phyloP scores from a whole-genome alignment of 2,888 invertebrate species.

The Alviniconcha strummeri region DNA sequence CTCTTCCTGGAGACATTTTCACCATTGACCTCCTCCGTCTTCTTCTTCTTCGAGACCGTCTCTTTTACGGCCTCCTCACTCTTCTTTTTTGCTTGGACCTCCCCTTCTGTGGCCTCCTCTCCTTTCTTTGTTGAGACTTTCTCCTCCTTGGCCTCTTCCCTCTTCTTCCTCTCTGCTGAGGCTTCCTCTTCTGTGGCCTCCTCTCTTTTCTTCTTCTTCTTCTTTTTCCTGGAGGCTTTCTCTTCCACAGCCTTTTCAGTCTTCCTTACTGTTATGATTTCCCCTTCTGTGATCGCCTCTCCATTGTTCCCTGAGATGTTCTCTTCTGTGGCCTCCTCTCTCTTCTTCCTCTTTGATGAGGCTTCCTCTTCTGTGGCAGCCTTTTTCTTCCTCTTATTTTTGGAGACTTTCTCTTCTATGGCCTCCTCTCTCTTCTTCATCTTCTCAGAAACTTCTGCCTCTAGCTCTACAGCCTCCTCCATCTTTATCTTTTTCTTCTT shows the following conservation, averaged over 20 bases:
- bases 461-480: neutral
- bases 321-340: neutral
- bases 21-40: too few relatives aligned
- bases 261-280: neutral
- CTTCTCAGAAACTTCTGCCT: neutral
- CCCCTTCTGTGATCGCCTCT: too few relatives aligned
- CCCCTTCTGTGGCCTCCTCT: neutral
- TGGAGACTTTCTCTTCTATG: neutral
- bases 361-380: neutral
- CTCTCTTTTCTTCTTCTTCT: neutral
- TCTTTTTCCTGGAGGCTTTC: neutral
- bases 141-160: slow-evolving; percentile 19
- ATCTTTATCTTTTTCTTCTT: neutral
- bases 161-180: neutral
- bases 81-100: too few relatives aligned
- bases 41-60: too few relatives aligned
- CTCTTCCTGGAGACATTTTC: too few relatives aligned
- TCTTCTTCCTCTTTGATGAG: neutral
- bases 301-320: too few relatives aligned
- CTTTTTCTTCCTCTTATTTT: slow-evolving; percentile 13
- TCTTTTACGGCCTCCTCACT: too few relatives aligned
- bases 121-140: slow-evolving; percentile 7
- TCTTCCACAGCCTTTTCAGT: neutral
- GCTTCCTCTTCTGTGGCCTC: neutral
- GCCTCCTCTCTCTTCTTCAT: neutral